These are phyloP conservation scores for Drosophila sordidula DNA, from an alignment of 2,888 invertebrate species.

Conservation along the genomic window DNA sequence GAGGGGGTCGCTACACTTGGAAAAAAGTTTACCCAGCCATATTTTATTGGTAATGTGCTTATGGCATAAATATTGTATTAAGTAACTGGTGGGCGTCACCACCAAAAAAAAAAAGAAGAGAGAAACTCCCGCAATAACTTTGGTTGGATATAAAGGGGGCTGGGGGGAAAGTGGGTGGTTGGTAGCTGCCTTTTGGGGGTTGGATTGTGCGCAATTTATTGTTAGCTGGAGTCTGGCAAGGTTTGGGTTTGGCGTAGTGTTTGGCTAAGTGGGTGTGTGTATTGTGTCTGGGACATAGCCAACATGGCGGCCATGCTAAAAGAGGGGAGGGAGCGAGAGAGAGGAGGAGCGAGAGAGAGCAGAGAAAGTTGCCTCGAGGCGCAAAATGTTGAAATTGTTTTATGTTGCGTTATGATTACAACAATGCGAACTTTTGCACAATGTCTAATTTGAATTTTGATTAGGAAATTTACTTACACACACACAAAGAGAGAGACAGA, in stretches of 20 bases:
- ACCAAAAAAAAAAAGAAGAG: conserved; percentile 46
- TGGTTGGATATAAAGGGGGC: background rate
- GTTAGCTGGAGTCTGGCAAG: conserved; percentile 52
- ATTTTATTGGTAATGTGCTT: conserved; percentile 82
- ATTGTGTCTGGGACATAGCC: conserved; percentile 60
- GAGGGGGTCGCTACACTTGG: conserved; percentile 38
- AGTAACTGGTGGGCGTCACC: conserved; percentile 83
- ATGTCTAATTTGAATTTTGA: conserved; percentile 85
- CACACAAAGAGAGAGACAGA: conserved; percentile 33
- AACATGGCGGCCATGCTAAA: conserved; percentile 62
- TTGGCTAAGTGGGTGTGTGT: conserved; percentile 52
- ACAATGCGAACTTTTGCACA: conserved; percentile 77
- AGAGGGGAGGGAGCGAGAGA: background rate
- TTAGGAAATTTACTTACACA: conserved; percentile 84
- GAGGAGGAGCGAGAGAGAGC: background rate
- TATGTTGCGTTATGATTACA: conserved; percentile 78
- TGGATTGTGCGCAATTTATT: conserved; percentile 80
- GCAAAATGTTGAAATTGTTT: conserved; percentile 79
- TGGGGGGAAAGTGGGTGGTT: conserved; percentile 20
- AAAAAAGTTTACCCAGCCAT: conserved; percentile 74
- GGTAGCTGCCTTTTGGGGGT: conserved; percentile 61
- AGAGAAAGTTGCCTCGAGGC: conserved; percentile 54
- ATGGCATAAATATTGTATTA: conserved; percentile 81
- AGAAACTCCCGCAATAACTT: conserved; percentile 19
- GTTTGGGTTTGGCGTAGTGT: conserved; percentile 38